A percentile compares a stretch with the other conserved stretches of the same genome.
These are phyloP conservation scores for Oncorhynchus gorbuscha DNA, from an alignment of 2,113 vertebrate genomes.

Conservation along the genomic window DNA sequence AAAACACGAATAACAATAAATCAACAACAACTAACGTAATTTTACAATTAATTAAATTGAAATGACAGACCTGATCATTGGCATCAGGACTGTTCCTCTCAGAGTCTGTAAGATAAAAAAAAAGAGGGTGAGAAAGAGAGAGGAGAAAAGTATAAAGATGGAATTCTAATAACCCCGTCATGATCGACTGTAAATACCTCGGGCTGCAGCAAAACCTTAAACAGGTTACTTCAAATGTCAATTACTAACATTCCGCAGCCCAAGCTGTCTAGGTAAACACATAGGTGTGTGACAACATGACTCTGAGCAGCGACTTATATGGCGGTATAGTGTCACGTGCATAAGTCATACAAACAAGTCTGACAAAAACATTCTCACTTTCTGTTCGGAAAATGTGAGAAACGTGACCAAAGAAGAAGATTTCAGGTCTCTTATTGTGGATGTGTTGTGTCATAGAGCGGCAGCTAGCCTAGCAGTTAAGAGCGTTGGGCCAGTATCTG, in stretches of 20 bases:
- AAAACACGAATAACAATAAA: slow-evolving; percentile 10
- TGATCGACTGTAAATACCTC: neutral
- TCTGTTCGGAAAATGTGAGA: slow-evolving; percentile 28
- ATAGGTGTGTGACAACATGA: too few relatives aligned
- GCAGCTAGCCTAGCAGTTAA: too few relatives aligned
- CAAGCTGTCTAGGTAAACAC: too few relatives aligned
- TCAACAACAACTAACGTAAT: neutral
- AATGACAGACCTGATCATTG: slow-evolving; percentile 78
- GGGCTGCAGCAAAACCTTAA: neutral
- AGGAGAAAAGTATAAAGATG: neutral
- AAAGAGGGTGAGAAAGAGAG: neutral
- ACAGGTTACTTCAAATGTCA: neutral
- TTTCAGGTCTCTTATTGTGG: too few relatives aligned
- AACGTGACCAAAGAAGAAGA: slow-evolving; percentile 10
- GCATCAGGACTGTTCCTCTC: slow-evolving; percentile 86
- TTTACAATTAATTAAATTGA: neutral
- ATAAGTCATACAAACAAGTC: neutral
- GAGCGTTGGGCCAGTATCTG: too few relatives aligned
- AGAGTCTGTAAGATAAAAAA: slow-evolving; percentile 73
- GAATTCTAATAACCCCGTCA: too few relatives aligned
- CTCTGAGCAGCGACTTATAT: neutral
- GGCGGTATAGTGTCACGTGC: neutral
- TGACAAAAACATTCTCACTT: slow-evolving; percentile 12
- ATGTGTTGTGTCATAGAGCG: too few relatives aligned
- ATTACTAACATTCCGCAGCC: neutral